phyloP scores from a whole-genome alignment of 2,113 vertebrate species.

The Brachypodius melanocephalos region DNA sequence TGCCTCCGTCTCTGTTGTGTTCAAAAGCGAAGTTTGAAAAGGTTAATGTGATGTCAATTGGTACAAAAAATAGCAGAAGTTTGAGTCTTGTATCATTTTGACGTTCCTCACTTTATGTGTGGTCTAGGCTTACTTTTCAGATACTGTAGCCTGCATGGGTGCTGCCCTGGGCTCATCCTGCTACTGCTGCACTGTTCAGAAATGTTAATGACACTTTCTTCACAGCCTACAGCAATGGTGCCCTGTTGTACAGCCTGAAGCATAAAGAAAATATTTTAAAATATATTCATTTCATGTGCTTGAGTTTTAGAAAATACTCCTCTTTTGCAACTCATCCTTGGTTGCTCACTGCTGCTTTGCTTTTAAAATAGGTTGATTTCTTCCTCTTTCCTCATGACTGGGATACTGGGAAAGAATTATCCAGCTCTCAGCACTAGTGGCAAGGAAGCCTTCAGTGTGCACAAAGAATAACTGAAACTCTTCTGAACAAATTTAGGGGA shows the following conservation, averaged over 20 bases:
- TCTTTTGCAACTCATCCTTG: background rate
- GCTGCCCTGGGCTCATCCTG: background rate
- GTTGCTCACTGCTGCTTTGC: background rate
- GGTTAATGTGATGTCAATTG: background rate
- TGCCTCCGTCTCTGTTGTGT: background rate
- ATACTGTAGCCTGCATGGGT: background rate
- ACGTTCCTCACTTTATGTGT: background rate
- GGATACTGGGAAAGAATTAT: background rate
- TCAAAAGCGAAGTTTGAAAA: background rate
- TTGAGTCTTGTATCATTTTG: background rate
- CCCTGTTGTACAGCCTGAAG: background rate
- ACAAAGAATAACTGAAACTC: background rate
- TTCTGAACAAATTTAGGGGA: background rate
- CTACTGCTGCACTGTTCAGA: background rate
- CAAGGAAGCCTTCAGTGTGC: background rate
- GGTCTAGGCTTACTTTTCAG: background rate
- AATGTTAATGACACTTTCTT: background rate
- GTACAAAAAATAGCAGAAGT: background rate
- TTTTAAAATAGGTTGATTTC: background rate
- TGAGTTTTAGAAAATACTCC: background rate
- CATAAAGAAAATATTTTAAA: background rate
- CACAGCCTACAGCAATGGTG: background rate
- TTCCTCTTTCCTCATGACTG: background rate
- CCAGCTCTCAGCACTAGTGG: background rate
- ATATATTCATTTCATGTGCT: background rate